phyloP scores from a whole-genome alignment of 2,797 vertebrate species.

The Rhinatrema bivittatum region DNA sequence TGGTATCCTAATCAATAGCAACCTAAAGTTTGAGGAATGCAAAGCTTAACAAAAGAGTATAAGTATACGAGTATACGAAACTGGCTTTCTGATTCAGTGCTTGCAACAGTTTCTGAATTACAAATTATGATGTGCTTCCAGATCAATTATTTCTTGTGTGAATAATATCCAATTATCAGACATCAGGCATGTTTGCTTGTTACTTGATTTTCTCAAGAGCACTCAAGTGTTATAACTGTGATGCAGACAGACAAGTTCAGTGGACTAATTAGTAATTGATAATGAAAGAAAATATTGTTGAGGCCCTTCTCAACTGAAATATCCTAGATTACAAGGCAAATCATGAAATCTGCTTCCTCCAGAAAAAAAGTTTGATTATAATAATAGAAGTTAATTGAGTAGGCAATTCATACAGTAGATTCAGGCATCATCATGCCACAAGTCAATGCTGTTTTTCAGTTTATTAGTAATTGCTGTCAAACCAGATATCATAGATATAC shows the following conservation, averaged over 20 bases:
- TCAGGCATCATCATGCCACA: not conserved
- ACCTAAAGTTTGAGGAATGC: conserved; percentile 11
- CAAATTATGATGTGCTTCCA: conserved; percentile 61
- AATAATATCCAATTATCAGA: conserved; percentile 63
- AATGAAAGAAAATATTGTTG: conserved; percentile 49
- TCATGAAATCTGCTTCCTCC: conserved; percentile 1
- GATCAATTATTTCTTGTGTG: conserved; percentile 63
- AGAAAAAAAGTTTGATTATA: conserved; percentile 7
- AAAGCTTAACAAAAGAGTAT: conserved; percentile 6
- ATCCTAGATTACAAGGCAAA: not conserved
- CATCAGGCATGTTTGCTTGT: conserved; percentile 62
- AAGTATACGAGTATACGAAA: conserved; percentile 1
- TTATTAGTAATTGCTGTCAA: not conserved
- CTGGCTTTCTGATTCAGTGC: conserved; percentile 10
- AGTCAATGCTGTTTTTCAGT: not conserved
- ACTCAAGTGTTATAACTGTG: conserved; percentile 47
- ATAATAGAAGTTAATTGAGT: conserved; percentile 5
- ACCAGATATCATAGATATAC: not conserved
- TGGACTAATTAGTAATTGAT: conserved; percentile 37
- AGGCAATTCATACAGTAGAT: conserved; percentile 1
- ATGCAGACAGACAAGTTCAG: conserved; percentile 26
- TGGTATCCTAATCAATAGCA: conserved; percentile 15
- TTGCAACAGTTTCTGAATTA: conserved; percentile 16
- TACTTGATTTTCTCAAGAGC: conserved; percentile 67
- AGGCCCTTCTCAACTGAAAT: conserved; percentile 1